Percentiles rank a stretch among this genome's conserved stretches.
Evolutionary conservation across 1,140 invertebrate genomes (phyloP).

Genomic region (Trachelipus rathkii): DNA sequence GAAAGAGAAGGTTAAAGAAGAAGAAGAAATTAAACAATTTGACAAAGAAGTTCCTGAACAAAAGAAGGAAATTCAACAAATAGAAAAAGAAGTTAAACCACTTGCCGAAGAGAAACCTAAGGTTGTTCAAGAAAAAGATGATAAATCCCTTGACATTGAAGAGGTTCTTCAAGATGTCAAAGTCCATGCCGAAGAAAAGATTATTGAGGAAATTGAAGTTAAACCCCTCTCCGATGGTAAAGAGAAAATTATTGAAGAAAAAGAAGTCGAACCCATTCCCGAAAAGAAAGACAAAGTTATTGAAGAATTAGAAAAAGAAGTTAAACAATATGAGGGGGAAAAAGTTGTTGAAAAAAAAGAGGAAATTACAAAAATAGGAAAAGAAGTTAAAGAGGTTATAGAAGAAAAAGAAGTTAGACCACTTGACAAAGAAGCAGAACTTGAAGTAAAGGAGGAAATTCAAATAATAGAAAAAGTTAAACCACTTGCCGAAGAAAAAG

Average conservation of each 20-base stretch:
- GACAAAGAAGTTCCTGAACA: conserved; percentile 1
- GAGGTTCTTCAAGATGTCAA: not conserved
- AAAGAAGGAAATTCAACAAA: not conserved
- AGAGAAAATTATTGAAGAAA: not conserved
- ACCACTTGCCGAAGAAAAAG: conserved; percentile 10
- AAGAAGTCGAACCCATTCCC: conserved; percentile 39
- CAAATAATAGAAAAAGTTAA: not conserved
- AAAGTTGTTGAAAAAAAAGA: conserved; percentile 25
- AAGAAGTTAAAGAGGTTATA: conserved; percentile 22
- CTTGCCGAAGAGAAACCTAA: not conserved
- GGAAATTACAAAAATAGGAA: conserved; percentile 32
- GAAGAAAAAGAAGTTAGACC: no score
- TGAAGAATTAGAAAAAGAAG: conserved; percentile 30
- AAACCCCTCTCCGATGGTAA: not conserved
- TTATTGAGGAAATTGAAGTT: not conserved
- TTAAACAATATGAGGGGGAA: conserved; percentile 23
- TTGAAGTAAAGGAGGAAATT: not conserved
- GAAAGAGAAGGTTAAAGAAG: not conserved
- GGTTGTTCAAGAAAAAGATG: not conserved
- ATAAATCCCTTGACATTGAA: not conserved
- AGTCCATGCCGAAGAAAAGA: not conserved
- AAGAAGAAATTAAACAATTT: not conserved
- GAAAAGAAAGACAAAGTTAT: conserved; percentile 41
- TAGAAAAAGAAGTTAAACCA: not conserved
- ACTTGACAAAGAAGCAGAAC: no score